These are phyloP conservation scores for Glyptemys insculpta DNA, from an alignment of 2,797 vertebrate species.

Conservation along the genomic window DNA sequence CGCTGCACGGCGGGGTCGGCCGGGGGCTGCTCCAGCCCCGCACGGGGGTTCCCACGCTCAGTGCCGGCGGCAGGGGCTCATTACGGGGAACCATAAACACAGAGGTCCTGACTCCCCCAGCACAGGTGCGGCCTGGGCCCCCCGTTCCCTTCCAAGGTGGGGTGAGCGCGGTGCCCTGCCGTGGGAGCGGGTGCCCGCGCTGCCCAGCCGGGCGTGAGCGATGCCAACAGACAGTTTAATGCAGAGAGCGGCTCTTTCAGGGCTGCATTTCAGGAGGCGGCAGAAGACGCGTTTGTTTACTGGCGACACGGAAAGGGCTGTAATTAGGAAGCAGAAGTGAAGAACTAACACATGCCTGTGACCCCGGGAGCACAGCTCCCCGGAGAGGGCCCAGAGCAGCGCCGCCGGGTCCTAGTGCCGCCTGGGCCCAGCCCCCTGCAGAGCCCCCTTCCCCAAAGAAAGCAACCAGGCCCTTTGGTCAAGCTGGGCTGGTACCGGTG, in stretches of 20 bases:
- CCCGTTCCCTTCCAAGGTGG: background rate
- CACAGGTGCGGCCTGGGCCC: background rate
- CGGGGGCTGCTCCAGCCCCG: background rate
- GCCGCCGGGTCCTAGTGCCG: background rate
- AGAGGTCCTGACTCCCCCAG: background rate
- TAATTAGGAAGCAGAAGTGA: conserved; percentile 23
- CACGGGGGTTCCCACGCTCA: background rate
- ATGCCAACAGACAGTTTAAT: conserved; percentile 40
- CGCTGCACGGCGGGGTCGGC: background rate
- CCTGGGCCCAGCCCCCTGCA: background rate
- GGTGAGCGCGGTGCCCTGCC: background rate
- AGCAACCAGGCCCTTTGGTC: background rate
- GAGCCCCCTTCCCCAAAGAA: background rate
- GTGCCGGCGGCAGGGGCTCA: background rate
- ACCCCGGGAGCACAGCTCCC: background rate
- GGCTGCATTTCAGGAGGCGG: background rate
- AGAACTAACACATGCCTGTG: background rate
- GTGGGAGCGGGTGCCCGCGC: background rate
- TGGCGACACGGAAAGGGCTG: background rate
- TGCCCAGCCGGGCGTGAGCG: conserved; percentile 12
- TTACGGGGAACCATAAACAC: background rate
- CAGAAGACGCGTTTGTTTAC: background rate
- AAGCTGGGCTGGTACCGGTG: background rate
- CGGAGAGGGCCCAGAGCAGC: background rate
- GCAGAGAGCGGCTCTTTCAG: background rate